phyloP scores from a whole-genome alignment of 1,140 invertebrate genomes.

The Schlechtendalia chinensis region DNA sequence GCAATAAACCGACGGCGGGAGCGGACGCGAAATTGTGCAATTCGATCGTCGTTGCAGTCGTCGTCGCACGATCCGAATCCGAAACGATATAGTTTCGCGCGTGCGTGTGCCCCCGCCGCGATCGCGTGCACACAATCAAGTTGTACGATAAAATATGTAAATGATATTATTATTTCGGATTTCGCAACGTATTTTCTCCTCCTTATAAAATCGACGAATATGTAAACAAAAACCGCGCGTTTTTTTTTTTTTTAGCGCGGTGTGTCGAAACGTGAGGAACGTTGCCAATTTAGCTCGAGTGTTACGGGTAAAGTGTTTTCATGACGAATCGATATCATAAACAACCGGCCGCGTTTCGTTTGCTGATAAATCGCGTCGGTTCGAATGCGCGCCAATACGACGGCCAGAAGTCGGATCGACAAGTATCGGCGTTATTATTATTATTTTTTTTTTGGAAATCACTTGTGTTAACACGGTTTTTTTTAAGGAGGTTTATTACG shows the following conservation, averaged over 20 bases:
- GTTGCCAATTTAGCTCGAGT: not conserved
- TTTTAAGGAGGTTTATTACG: too few species aligned
- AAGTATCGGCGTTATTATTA: too few species aligned
- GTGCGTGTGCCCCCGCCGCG: not conserved
- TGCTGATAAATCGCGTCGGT: too few species aligned
- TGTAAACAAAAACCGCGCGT: not conserved
- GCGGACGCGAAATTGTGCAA: constrained; percentile 18
- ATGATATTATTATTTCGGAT: constrained; percentile 19
- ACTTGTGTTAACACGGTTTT: constrained; percentile 32
- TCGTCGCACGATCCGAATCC: constrained; percentile 5
- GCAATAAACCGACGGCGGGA: not conserved
- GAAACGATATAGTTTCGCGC: not conserved
- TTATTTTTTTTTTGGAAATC: not conserved
- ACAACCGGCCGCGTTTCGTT: too few species aligned
- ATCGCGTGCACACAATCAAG: not conserved
- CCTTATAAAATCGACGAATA: not conserved
- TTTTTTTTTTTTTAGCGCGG: too few species aligned
- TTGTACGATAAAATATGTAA: constrained; percentile 14
- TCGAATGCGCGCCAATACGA: too few species aligned
- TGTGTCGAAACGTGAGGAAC: too few species aligned
- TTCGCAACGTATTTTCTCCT: not conserved
- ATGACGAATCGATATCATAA: too few species aligned
- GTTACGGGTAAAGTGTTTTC: too few species aligned
- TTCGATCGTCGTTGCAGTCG: not conserved
- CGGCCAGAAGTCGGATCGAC: too few species aligned